Base-by-base conservation (phyloP, 2,888 invertebrate species). In the Rhamnusium bicolor region DNA sequence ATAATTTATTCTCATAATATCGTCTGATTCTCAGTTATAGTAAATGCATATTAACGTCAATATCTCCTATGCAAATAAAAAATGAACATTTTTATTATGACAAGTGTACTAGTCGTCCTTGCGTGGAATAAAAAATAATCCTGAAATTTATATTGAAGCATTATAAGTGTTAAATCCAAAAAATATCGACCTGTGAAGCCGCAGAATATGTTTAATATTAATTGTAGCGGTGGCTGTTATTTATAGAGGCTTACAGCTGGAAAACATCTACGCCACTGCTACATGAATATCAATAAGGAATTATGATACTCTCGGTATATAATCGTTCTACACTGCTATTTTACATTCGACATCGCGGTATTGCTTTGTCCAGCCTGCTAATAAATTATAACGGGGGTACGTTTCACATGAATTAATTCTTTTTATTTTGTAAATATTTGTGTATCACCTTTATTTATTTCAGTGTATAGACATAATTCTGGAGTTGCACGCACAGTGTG, bases 361-460 rank as follows among this genome's bases (percentile, higher is more conserved):
- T 81, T 79, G 84, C 84, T 87, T 87, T 86, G 86, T 86, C 85
- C 83, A 82, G 75, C 76, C 79, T 77, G 83, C 80, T 83, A 83
- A 85, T 87, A 86, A 86, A 86, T 87, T 85, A 86, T 82, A 74
- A 75, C 77, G 75, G 79, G 81, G 83, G 80, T 83, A 80, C 81
- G 79, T 83, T 83, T 80, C 85, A 83, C 83, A 83, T 84, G 84
- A 84, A 84, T 81, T 82, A 80, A 79, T 76, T 82, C 79, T 84
- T 85, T 84, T 86, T 85, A 82, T 85, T 85, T 85, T 78, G 82
- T 82, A 84, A 85, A 86, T 86, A 86, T 86, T 86, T 86, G 84
- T 86, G 85, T 86, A 86, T 86, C 84, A 83, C 82, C 80, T 85
- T 86, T 86, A 86, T 86, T 87, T 87, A 87, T 87, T 82, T 80